A percentile compares a stretch with the other conserved stretches of the same genome.
These are phyloP conservation scores for Indri indri DNA, from an alignment of 2,113 vertebrate species.

Conservation along the genomic window DNA sequence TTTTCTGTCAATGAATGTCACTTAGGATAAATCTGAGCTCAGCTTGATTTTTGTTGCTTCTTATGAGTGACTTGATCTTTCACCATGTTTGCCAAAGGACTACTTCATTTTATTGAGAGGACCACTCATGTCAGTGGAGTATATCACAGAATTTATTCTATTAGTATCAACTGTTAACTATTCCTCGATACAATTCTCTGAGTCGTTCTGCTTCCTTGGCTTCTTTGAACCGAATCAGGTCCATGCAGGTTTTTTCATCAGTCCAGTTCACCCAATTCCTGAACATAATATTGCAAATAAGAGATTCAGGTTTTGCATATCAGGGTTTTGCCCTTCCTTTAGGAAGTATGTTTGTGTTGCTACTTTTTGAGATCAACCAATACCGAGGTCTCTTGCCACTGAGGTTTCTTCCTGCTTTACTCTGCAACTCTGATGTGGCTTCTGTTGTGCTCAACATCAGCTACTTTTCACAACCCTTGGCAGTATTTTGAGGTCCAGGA, in stretches of 20 bases:
- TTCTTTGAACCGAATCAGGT: background rate
- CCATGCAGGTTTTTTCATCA: background rate
- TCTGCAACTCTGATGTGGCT: background rate
- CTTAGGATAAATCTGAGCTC: background rate
- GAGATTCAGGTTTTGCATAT: background rate
- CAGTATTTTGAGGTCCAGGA: background rate
- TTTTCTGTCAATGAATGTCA: background rate
- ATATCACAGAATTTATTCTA: background rate
- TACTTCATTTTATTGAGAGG: background rate
- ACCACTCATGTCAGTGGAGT: background rate
- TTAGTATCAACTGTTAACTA: background rate
- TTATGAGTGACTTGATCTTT: background rate
- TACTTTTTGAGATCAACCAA: background rate
- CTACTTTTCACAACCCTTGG: background rate
- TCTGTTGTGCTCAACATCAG: background rate
- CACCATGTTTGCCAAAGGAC: background rate
- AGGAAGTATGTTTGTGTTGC: too few relatives aligned
- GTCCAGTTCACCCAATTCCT: background rate
- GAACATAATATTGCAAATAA: background rate
- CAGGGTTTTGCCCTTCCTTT: background rate
- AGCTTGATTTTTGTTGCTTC: background rate
- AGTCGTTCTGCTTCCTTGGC: background rate
- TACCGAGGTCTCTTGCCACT: background rate
- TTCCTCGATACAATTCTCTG: background rate
- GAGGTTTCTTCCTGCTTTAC: background rate